Conservation (phyloP, 2,797 vertebrate species). For the Amazonetta brasiliensis region DNA sequence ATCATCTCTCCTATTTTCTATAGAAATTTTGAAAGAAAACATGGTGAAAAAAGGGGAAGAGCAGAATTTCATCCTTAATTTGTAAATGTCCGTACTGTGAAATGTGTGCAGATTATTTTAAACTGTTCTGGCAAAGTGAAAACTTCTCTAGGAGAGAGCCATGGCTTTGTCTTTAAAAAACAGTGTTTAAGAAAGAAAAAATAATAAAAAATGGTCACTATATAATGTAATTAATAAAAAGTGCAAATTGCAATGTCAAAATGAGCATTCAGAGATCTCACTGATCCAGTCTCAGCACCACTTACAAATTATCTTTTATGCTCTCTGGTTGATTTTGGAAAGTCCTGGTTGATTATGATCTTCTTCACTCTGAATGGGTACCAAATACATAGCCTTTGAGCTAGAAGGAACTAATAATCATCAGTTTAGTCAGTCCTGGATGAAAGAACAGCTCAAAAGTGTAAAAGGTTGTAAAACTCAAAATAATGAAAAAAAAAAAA, state of each 20-base stretch:
- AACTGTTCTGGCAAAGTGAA: neutral
- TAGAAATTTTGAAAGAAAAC: neutral
- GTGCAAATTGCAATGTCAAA: neutral
- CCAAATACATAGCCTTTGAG: neutral
- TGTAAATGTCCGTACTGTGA: neutral
- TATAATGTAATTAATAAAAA: neutral
- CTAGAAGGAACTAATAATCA: constrained; percentile 11
- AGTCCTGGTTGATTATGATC: neutral
- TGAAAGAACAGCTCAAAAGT: neutral
- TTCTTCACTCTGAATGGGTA: neutral
- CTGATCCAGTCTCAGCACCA: neutral
- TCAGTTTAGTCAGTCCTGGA: neutral
- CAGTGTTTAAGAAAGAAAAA: rapidly evolving
- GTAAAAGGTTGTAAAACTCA: neutral
- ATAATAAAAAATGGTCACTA: neutral
- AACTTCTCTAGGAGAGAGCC: neutral
- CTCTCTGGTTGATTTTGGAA: constrained; percentile 8
- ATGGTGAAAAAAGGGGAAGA: neutral
- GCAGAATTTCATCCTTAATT: neutral
- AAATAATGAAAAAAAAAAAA: neutral
- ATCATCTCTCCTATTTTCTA: neutral
- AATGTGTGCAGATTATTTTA: neutral
- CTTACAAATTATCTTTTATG: neutral
- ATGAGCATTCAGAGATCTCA: neutral
- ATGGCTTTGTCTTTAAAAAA: neutral